Percentiles rank a stretch among this genome's conserved stretches.
phyloP scores from a whole-genome alignment of 2,888 invertebrate species.

The Tyria jacobaeae region DNA sequence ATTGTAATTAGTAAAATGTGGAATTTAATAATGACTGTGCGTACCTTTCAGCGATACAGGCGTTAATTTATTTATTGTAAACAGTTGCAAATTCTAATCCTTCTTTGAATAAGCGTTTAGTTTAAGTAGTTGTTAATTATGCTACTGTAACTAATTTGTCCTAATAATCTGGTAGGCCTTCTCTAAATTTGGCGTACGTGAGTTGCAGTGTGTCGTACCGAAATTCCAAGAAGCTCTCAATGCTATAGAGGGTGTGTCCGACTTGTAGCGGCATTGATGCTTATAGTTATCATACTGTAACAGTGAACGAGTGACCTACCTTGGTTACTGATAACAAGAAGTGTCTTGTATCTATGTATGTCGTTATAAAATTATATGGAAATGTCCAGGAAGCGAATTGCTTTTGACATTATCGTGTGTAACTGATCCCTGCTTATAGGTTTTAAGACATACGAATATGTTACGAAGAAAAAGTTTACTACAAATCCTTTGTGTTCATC shows the following conservation, averaged over 20 bases:
- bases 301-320: neutral
- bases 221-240: constrained; percentile 11
- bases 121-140: no score
- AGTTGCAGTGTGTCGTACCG: neutral
- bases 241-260: neutral
- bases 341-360: neutral
- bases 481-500: no score
- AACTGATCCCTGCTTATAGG: neutral
- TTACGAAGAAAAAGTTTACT: neutral
- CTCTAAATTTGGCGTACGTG: constrained; percentile 24
- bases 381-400: neutral
- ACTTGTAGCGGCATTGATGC: neutral
- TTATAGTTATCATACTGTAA: neutral
- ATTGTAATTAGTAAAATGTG: no score
- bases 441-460: neutral
- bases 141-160: neutral
- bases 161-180: neutral
- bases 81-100: no score
- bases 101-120: no score
- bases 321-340: neutral
- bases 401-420: neutral
- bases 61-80: no score
- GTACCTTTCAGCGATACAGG: no score
- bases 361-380: neutral
- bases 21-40: no score